Conservation (phyloP, 1,140 invertebrate genomes). For the Leptonema lineaticorne region DNA sequence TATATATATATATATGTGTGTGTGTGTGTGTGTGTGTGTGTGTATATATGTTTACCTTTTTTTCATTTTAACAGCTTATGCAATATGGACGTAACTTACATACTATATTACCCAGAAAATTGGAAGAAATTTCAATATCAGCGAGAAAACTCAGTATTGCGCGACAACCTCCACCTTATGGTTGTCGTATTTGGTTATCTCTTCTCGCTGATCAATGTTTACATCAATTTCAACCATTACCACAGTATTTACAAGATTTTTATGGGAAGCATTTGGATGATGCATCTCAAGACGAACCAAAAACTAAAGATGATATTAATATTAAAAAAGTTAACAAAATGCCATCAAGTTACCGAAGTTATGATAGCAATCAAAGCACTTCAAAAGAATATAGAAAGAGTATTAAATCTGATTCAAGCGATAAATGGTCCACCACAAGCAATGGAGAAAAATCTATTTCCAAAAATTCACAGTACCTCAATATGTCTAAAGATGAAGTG, state of each 20-base stretch:
- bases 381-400: not conserved
- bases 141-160: slow-evolving; percentile 33
- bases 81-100: slow-evolving; percentile 33
- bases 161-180: slow-evolving; percentile 24
- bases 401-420: slow-evolving; percentile 37
- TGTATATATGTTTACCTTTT: not conserved
- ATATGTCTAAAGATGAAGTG: slow-evolving; percentile 30
- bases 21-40: not conserved
- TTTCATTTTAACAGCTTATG: slow-evolving; percentile 34
- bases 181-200: slow-evolving; percentile 34
- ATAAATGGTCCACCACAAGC: slow-evolving; percentile 33
- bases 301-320: not conserved
- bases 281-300: slow-evolving; percentile 13
- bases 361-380: not conserved
- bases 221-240: slow-evolving; percentile 32
- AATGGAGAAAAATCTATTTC: slow-evolving; percentile 28
- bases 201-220: slow-evolving; percentile 37
- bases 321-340: not conserved
- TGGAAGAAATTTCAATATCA: slow-evolving; percentile 31
- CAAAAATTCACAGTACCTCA: not conserved
- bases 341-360: not conserved
- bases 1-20: not conserved
- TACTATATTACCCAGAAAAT: slow-evolving; percentile 29
- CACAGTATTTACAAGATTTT: slow-evolving; percentile 38
- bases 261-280: slow-evolving; percentile 37